A percentile compares a stretch with the other conserved stretches of the same genome.
Conservation (phyloP, 2,113 vertebrate species). For the Propithecus coquereli region DNA sequence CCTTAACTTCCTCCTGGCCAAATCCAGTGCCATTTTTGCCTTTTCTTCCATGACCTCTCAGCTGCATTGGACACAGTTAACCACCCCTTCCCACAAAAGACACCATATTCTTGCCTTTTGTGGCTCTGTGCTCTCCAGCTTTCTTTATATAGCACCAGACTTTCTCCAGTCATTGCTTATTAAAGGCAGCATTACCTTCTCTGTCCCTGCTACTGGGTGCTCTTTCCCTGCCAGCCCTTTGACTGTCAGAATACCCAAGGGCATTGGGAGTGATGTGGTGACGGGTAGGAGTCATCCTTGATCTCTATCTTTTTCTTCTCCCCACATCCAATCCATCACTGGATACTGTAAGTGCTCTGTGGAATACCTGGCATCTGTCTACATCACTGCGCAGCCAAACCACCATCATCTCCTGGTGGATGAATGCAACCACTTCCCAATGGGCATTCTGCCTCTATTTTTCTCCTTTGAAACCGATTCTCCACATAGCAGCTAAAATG, state of each 20-base stretch:
- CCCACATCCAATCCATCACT: background rate
- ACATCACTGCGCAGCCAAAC: background rate
- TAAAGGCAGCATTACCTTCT: background rate
- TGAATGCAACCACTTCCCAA: background rate
- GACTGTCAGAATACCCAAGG: background rate
- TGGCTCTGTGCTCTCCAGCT: background rate
- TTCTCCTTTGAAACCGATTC: background rate
- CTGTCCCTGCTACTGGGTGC: background rate
- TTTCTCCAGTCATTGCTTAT: background rate
- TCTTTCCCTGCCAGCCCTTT: background rate
- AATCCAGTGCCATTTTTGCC: background rate
- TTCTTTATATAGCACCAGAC: background rate
- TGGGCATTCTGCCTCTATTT: background rate
- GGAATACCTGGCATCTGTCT: background rate
- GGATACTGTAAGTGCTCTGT: background rate
- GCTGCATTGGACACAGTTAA: background rate
- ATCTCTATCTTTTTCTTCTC: background rate
- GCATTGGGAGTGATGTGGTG: background rate
- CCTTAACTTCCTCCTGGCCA: background rate
- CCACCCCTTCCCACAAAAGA: background rate
- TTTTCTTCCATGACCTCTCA: background rate
- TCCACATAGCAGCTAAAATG: background rate
- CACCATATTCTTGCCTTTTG: background rate
- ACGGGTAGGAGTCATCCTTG: background rate
- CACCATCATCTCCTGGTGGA: background rate